Evolutionary conservation across 2,797 vertebrate species (phyloP), one percentile per base, ranked within the genome.

Genomic region (Ctenochaetus hawaiiensis): DNA sequence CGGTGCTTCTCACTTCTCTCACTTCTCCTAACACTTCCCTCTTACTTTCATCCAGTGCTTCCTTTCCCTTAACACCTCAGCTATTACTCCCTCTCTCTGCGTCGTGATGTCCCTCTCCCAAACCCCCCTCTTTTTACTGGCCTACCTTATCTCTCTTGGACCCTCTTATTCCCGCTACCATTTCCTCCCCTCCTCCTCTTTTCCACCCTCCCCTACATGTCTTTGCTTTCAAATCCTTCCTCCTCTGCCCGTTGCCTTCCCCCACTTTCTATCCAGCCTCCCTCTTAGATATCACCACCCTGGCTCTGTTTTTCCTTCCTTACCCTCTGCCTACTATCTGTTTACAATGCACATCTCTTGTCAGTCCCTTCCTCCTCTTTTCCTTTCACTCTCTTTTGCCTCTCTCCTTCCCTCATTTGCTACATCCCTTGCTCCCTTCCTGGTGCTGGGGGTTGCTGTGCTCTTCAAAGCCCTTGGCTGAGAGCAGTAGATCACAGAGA

Each of bases 401-500:
- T 63, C 73, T 69, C 57, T 80, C 70, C 68, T 22, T 78, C 71
- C 70, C 56, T 78, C 22, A 20, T 74, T 89, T 70, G 67, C 74
- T 54, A 22, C 67, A 78, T 84, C 61, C 75, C 49, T 63, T n/a
- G 47, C 75, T 75, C 41, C 13, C 16, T 75, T 54, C 49, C 65
- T n/a, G 65, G 67, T 67, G 62, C 75, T 70, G 64, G 78, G 65
- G 78, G 76, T 78, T 74, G 85, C 89, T 82, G 75, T 89, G 87
- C 90, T 93, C 91, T 94, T 95, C 94, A 95, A 95, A 95, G 94
- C 80, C 81, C 80, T 85, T 91, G 86, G 92, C 89, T 92, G 91
- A 89, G 91, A 95, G 93, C 93, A 89, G 90, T 89, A 93, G 93
- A 95, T 95, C 94, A 95, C 93, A 95, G 90, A 86, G 82, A 89